Evolutionary conservation across 2,113 vertebrate species (phyloP).

Genomic region (Protobothrops flavoviridis): DNA sequence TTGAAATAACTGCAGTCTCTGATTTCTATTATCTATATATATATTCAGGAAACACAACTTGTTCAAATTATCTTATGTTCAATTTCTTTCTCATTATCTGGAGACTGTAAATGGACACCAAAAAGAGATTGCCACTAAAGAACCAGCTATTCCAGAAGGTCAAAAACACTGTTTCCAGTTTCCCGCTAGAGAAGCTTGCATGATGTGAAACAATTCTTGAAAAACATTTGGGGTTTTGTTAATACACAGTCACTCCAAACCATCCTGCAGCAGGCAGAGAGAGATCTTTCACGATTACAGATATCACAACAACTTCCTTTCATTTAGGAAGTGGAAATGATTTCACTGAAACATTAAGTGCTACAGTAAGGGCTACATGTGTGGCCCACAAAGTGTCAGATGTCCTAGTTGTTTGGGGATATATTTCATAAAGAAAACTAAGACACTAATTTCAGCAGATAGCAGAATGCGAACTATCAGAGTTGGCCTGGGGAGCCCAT

Average conservation of each 20-base stretch:
- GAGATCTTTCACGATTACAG: slow-evolving; percentile 29
- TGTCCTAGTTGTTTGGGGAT: neutral
- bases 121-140: slow-evolving; percentile 27
- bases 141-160: slow-evolving; percentile 24
- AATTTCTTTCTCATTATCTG: slow-evolving; percentile 28
- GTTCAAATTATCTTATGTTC: slow-evolving; percentile 22
- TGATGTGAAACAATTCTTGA: slow-evolving; percentile 33
- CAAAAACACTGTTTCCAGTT: slow-evolving; percentile 11
- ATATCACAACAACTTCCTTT: neutral
- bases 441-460: neutral
- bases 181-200: neutral
- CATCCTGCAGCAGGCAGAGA: slow-evolving; percentile 35
- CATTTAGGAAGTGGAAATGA: slow-evolving; percentile 27
- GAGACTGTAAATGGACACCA: slow-evolving; percentile 41
- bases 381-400: neutral
- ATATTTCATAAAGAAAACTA: neutral
- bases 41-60: too few species aligned
- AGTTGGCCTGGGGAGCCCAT: slow-evolving; percentile 15
- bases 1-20: neutral
- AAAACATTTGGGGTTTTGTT: slow-evolving; percentile 47
- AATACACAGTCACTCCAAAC: slow-evolving; percentile 31
- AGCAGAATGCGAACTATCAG: neutral
- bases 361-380: neutral
- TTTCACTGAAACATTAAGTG: neutral
- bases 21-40: too few species aligned